A percentile compares a stretch with the other conserved stretches of the same genome.
These are phyloP conservation scores for Enteromius afrohamiltoni DNA, from an alignment of 2,797 vertebrate genomes.

Conservation along the genomic window DNA sequence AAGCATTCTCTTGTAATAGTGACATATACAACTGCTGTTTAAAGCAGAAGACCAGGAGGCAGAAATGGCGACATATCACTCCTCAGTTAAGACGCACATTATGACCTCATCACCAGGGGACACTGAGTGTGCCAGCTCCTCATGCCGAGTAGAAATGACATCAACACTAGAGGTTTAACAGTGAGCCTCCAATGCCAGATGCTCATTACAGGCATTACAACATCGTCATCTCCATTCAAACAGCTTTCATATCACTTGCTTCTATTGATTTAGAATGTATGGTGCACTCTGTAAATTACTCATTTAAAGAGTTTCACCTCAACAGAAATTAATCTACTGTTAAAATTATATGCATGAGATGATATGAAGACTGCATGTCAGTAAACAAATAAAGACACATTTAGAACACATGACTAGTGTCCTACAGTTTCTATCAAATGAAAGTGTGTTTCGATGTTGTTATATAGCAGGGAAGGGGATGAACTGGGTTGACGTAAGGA, in stretches of 20 bases:
- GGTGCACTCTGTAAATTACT: neutral
- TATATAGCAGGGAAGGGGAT: neutral
- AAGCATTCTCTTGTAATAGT: constrained; percentile 20
- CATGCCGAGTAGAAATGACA: constrained; percentile 7
- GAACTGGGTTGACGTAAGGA: neutral
- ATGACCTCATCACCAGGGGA: constrained; percentile 42
- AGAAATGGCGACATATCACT: constrained; percentile 16
- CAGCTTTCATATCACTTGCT: constrained; percentile 5
- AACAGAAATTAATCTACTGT: neutral
- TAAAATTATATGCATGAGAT: neutral
- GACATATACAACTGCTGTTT: neutral
- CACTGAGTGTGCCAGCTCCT: neutral
- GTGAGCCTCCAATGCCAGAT: neutral
- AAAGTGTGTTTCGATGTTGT: neutral
- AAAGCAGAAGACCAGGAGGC: constrained; percentile 24
- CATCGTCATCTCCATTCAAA: neutral
- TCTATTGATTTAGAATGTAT: neutral
- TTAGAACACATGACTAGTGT: neutral
- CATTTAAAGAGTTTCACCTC: neutral
- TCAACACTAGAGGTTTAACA: constrained; percentile 1
- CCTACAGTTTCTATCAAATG: neutral
- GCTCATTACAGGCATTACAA: constrained; percentile 17
- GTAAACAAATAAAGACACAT: neutral
- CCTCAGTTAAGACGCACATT: neutral
- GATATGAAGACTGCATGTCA: neutral